A percentile compares a stretch with the other conserved stretches of the same genome.
These are phyloP conservation scores for Urocitellus parryii DNA, from an alignment of 2,113 vertebrate species.

Conservation along the genomic window DNA sequence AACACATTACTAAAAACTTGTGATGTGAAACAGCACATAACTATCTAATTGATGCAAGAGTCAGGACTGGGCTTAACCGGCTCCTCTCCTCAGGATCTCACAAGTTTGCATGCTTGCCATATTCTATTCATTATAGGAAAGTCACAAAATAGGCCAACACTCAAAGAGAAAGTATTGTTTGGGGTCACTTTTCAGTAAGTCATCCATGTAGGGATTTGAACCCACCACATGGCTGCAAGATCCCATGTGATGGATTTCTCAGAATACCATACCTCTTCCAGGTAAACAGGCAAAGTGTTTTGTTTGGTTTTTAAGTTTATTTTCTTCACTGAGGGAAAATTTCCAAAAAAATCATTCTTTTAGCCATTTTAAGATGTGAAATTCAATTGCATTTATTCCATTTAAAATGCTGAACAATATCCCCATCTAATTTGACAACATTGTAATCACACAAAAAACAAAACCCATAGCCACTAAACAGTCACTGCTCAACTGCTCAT, in stretches of 20 bases:
- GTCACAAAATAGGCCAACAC: neutral
- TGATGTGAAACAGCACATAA: too few relatives aligned
- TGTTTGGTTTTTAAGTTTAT: neutral
- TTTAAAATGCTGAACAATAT: neutral
- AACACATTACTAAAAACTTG: too few relatives aligned
- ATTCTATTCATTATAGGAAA: neutral
- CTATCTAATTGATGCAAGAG: neutral
- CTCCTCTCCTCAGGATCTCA: neutral
- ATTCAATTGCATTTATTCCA: neutral
- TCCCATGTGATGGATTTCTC: neutral
- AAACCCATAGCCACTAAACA: too few relatives aligned
- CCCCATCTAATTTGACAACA: neutral
- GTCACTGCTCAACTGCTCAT: too few relatives aligned
- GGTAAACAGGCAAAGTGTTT: neutral
- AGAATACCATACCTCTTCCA: neutral
- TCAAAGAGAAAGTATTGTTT: neutral
- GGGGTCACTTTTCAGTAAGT: neutral
- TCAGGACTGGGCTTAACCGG: neutral
- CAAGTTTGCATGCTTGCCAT: neutral
- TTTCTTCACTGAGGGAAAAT: neutral
- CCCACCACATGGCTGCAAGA: neutral
- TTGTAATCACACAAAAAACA: neutral
- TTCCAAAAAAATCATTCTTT: neutral
- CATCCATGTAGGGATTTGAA: neutral
- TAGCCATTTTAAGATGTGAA: neutral